Evolutionary conservation across 2,113 vertebrate species (phyloP), one percentile per base, ranked within the genome.

Genomic region (Vicugna pacos): DNA sequence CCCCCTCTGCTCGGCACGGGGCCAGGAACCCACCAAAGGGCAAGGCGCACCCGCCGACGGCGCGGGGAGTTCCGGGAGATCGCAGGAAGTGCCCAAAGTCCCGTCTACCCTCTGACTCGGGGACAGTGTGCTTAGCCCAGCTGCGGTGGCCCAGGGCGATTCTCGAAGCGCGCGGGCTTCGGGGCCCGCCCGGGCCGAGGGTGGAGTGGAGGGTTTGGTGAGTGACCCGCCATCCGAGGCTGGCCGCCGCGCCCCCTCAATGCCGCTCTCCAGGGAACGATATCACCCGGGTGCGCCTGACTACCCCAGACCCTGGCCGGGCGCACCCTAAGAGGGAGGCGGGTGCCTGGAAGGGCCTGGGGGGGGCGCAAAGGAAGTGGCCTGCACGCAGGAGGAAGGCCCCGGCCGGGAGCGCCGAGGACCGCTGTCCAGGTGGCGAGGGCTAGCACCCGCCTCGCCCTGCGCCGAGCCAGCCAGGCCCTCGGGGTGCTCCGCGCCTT

Each of bases 21-120:
- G 69, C 96, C 87, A 80, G 54, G 54, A 92, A 82, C 42, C 80
- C 81, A 62, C 80, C 80, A 30, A 89, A 92, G 26, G 87, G 46
- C 94, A 67, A 84, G 92, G 65, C 56, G 60, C 82, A 58, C 69
- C 42, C 6, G 20, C 50, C 30, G 5, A 80, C 64, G 30, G 70
- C 30, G 30, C 46, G 1, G 38, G 19, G 60, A 84, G 65, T 46
- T n/a, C 5, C 0, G 5, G 58, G 9, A 42, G 38, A 20, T 5
- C n/a, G 14, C 54, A 24, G 42, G 46, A 54, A 65, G 38, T 42
- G 50, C 38, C 72, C 35, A 0, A 85, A 62, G 72, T 62, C 54
- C 60, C 4, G 4, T 77, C 20, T 48, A 48, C 80, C 56, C 88
- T 46, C 58, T 48, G 20, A 50, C 48, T 75, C 19, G 2, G 35